These are phyloP conservation scores for Myiothlypis chrysogaster DNA, from an alignment of 2,797 vertebrate species.

Conservation along the genomic window DNA sequence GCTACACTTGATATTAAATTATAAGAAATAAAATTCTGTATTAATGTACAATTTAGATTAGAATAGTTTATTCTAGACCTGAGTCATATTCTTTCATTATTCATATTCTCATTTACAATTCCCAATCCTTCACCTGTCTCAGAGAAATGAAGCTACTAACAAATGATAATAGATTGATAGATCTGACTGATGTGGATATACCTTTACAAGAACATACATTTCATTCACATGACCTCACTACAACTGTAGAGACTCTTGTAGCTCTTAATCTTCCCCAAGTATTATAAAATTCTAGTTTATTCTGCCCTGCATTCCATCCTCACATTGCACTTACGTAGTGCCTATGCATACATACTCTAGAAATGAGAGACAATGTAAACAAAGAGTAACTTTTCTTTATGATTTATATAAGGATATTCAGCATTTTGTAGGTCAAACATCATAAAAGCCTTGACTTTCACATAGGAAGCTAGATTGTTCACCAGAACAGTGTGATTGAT, in stretches of 20 bases:
- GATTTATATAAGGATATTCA: not conserved
- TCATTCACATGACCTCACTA: not conserved
- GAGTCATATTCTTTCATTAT: not conserved
- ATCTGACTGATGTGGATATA: not conserved
- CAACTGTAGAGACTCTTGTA: not conserved
- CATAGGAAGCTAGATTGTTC: not conserved
- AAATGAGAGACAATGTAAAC: not conserved
- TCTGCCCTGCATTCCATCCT: not conserved
- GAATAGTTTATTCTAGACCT: not conserved
- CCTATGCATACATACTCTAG: not conserved
- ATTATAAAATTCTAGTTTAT: not conserved
- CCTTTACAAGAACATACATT: not conserved
- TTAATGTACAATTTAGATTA: not conserved
- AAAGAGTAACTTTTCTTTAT: not conserved
- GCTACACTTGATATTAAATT: not conserved
- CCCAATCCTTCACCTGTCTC: not conserved
- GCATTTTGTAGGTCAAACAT: not conserved
- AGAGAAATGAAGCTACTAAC: not conserved
- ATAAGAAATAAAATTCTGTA: not conserved
- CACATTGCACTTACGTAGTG: not conserved
- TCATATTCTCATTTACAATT: conserved; percentile 9
- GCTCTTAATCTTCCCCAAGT: not conserved
- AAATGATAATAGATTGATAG: not conserved
- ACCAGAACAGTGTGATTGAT: not conserved
- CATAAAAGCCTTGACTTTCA: not conserved